Evolutionary conservation across 1,140 invertebrate genomes (phyloP), one percentile per base, ranked within the genome.

Genomic region (Psilanteris sp.): DNA sequence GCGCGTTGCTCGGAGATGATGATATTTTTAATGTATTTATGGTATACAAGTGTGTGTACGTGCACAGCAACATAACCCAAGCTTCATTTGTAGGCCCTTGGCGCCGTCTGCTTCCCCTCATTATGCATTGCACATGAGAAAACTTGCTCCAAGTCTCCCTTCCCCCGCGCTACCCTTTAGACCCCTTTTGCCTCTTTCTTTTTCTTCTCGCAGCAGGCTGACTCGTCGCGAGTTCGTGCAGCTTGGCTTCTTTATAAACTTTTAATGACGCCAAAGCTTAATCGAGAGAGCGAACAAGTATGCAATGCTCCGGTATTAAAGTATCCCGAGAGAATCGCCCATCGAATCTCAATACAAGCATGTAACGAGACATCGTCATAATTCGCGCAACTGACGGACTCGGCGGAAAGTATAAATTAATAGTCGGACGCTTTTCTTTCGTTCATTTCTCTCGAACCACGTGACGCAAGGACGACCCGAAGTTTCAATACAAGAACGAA

Each of bases 91-190:
- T 88, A 88, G 80, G 86, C 79, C 82, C 80, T 87, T 87, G 84
- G 80, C 81, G 82, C 80, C 79, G 83, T 86, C 84, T 87, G 79
- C 82, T 80, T 82, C 74, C 77, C 80, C 85, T 88, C 84, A 88
- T 88, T 88, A 88, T 88, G 83, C 86, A 88, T 88, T 86, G 86
- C 86, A 88, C 87, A 88, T 87, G 87, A 88, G 86, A 88, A 88
- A 88, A 88, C 86, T 88, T 87, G 80, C 80, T 82, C 80, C 48
- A 70, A 83, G 82, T 83, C 79, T 68, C 71, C 50, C 43, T 11
- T 37, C 43, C 39, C 11, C 10, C 57, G 37, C 54, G 13, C 50
- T 48, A 32, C 57, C 37, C 57, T 54, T 70, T 55, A 31, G n/a
- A 48, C 22, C 55, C 46, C 77, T 7, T 24, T 18, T 52, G 34